Evolutionary conservation across 2,113 vertebrate species (phyloP).

Genomic region (Aldabrachelys gigantea): DNA sequence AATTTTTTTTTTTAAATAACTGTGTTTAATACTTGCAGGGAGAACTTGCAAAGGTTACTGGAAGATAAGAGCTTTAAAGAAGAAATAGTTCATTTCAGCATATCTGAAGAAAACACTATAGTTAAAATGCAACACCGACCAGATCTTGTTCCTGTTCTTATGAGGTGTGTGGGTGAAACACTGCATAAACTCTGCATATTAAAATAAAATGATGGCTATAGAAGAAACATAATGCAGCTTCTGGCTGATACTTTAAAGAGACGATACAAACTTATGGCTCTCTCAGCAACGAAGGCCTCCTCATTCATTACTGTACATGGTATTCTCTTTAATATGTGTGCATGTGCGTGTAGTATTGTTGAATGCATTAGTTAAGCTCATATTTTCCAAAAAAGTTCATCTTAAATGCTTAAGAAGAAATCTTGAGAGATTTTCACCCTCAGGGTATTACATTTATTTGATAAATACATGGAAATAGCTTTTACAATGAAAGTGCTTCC

Average conservation of each 20-base stretch:
- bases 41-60: constrained; percentile 91
- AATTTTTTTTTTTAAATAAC: not conserved
- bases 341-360: not conserved
- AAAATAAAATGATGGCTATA: not conserved
- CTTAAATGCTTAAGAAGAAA: not conserved
- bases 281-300: not conserved
- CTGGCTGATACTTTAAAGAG: not conserved
- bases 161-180: constrained; percentile 85
- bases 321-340: not conserved
- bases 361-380: not conserved
- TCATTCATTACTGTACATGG: not conserved
- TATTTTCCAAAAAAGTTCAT: not conserved
- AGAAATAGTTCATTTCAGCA: constrained; percentile 94
- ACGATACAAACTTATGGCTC: not conserved
- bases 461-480: not conserved
- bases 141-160: constrained; percentile 89
- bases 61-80: constrained; percentile 96
- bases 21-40: constrained; percentile 78
- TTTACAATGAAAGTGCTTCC: not conserved
- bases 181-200: not conserved
- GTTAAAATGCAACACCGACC: constrained; percentile 88
- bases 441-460: not conserved
- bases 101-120: constrained; percentile 89
- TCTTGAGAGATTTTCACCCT: not conserved
- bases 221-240: not conserved